Conservation (phyloP, 2,797 vertebrate species). For the Enteromius argenteus region DNA sequence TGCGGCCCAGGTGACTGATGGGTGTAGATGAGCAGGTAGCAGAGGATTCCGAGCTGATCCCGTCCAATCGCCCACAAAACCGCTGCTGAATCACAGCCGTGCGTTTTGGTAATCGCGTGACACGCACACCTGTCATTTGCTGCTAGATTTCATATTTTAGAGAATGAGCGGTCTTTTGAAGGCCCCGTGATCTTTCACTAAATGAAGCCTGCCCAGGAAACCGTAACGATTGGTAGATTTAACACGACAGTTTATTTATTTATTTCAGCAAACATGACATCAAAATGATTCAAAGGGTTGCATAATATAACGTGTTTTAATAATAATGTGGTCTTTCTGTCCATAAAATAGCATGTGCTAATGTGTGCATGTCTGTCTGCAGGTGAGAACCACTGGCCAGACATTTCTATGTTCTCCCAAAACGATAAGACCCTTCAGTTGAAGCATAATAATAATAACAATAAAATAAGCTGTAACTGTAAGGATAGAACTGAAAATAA, state of each 20-base stretch:
- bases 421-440: conserved; percentile 44
- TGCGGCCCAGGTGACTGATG: conserved; percentile 57
- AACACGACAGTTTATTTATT: not conserved
- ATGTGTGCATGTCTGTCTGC: not conserved
- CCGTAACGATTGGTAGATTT: not conserved
- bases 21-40: conserved; percentile 50
- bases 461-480: conserved; percentile 24
- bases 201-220: conserved; percentile 13
- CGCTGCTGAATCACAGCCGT: conserved; percentile 3
- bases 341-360: not conserved
- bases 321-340: not conserved
- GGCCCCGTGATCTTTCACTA: not conserved
- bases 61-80: conserved; percentile 32
- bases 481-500: not conserved
- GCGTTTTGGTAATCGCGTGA: conserved; percentile 14
- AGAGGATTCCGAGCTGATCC: conserved; percentile 40
- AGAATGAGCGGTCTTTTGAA: not conserved
- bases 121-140: conserved; percentile 28
- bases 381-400: conserved; percentile 51
- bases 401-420: conserved; percentile 60
- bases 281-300: not conserved
- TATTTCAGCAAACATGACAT: conserved; percentile 6
- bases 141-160: conserved; percentile 34
- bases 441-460: not conserved
- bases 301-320: not conserved